Percentiles rank a stretch among this genome's conserved stretches.
phyloP scores from a whole-genome alignment of 2,797 vertebrate species.

The Euphonia xanthogaster region DNA sequence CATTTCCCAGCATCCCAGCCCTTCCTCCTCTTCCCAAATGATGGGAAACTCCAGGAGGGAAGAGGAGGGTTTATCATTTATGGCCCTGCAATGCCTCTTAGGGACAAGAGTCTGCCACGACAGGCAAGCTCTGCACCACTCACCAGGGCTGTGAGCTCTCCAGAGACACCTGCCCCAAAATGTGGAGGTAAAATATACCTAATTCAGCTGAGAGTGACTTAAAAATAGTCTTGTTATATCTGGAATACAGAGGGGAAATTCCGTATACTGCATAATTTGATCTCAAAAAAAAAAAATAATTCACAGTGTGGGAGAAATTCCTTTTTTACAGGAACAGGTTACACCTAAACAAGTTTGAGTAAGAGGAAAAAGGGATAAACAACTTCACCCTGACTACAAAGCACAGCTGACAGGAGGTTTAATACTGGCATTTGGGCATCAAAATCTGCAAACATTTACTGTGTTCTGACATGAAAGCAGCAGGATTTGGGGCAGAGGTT shows the following conservation, averaged over 20 bases:
- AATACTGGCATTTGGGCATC: background rate
- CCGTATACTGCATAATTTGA: background rate
- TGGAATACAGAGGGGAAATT: background rate
- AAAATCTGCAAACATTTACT: background rate
- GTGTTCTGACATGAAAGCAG: background rate
- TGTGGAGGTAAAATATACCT: background rate
- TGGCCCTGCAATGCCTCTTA: slow-evolving; percentile 1
- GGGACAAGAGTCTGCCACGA: background rate
- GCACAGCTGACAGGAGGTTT: background rate
- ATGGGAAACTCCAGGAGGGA: rapidly evolving
- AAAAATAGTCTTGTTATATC: background rate
- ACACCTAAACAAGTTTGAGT: background rate
- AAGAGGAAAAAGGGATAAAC: background rate
- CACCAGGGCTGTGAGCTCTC: background rate
- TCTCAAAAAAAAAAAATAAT: no score
- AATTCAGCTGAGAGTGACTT: background rate
- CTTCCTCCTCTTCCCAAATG: background rate
- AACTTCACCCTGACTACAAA: background rate
- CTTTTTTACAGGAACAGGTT: background rate
- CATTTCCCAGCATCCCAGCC: background rate
- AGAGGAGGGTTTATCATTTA: background rate
- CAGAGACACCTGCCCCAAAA: background rate
- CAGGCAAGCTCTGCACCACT: background rate
- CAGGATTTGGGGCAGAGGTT: background rate
- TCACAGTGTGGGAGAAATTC: background rate